Evolutionary conservation across 2,888 invertebrate species (phyloP), one percentile per base, ranked within the genome.

Genomic region (Ommatoiulus sabulosus): DNA sequence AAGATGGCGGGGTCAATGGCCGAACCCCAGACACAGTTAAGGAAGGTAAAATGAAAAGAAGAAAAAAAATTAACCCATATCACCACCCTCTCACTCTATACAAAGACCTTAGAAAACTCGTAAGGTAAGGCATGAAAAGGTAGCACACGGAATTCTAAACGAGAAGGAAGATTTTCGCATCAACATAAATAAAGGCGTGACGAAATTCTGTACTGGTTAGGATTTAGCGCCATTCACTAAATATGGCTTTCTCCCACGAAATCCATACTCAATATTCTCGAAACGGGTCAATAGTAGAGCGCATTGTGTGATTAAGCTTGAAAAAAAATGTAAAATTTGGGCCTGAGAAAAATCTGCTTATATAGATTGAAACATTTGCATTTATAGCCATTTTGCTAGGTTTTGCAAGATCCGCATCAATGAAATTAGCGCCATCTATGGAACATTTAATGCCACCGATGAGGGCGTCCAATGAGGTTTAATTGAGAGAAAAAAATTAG

Each of bases 1-100:
- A 84, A 84, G 84, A 44, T 84, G 84, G 63, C 17, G 63, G 44
- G 84, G 84, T 84, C 84, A 84, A 84, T 84, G 84, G 84, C 84
- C 84, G 43, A 84, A 84, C 84, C 44, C 84, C 43, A 84, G 84
- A 84, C 84, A 84, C 44, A 84, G 84, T 24, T 44, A 84, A 84
- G 43, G 84, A 84, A 84, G 84, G 84, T 17, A 84, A 84, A 84
- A 84, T 7, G 84, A 6, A 84, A 84, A 84, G 15, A 43, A 15
- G 5, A 44, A 43, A 84, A 84, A 84, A 84, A 43, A 84, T 84
- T 63, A 63, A 63, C 63, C 63, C 63, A 63, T 63, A 63, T 63
- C 63, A 63, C 63, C 63, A 63, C 63, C 63, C 63, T 63, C 63
- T 63, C 20, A 63, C 63, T 63, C n/a, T 3, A 20, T 20, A 63